Evolutionary conservation across 2,797 vertebrate genomes (phyloP).

Genomic region (Hoplostethus atlanticus): DNA sequence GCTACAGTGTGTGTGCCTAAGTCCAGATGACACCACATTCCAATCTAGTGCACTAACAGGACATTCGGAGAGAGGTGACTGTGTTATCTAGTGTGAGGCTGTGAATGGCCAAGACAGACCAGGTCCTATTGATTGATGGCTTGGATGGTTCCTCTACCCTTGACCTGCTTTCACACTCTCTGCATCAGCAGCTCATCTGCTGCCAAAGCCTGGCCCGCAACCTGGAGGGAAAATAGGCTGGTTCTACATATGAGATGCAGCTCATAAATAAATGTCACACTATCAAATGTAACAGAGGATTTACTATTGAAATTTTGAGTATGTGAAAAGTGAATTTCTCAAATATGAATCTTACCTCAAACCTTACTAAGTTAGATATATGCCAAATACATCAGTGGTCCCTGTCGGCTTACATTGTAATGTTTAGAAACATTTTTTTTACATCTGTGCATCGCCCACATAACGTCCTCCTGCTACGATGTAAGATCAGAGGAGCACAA

Average conservation of each 20-base stretch:
- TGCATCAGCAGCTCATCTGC: conserved; percentile 47
- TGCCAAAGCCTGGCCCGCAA: conserved; percentile 34
- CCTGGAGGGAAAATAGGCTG: conserved; percentile 18
- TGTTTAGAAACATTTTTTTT: no score
- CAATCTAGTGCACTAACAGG: conserved; percentile 1
- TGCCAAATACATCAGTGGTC: neutral
- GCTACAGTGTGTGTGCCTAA: neutral
- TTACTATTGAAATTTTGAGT: neutral
- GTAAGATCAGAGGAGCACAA: neutral
- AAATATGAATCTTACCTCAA: no score
- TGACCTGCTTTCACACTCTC: conserved; percentile 55
- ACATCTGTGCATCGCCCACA: neutral
- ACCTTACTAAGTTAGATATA: no score
- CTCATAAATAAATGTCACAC: conserved; percentile 21
- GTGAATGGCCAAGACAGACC: conserved; percentile 15
- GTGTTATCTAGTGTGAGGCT: conserved; percentile 7
- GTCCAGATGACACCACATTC: neutral
- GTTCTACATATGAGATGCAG: conserved; percentile 10
- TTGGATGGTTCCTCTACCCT: conserved; percentile 43
- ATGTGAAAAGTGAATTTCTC: neutral
- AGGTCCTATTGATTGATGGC: conserved; percentile 21
- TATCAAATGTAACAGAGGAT: conserved; percentile 2
- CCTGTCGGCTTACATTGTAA: neutral
- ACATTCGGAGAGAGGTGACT: neutral
- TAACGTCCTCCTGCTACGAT: neutral